These are phyloP conservation scores for Miichthys miiuy DNA, from an alignment of 2,797 vertebrate genomes.

Conservation along the genomic window DNA sequence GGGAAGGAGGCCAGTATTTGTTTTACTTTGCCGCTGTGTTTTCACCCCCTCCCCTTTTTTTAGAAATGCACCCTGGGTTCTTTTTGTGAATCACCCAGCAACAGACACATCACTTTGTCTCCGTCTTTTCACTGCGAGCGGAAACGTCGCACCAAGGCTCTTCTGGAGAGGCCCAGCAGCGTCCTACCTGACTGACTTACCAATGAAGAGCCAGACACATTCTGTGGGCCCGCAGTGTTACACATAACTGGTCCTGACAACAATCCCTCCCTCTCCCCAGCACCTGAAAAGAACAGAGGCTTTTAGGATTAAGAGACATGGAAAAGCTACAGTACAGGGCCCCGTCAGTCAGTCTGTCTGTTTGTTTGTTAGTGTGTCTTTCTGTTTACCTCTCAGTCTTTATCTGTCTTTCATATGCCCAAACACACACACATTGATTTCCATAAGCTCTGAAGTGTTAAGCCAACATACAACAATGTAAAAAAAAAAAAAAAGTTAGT, in stretches of 20 bases:
- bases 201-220: conserved; percentile 83
- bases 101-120: conserved; percentile 86
- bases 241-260: conserved; percentile 84
- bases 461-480: conserved; percentile 37
- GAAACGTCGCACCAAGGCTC: conserved; percentile 80
- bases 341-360: conserved; percentile 40
- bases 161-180: conserved; percentile 80
- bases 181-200: conserved; percentile 87
- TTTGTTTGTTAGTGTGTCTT: conserved; percentile 35
- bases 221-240: conserved; percentile 75
- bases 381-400: conserved; percentile 35
- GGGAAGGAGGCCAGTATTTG: conserved; percentile 82
- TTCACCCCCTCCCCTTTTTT: conserved; percentile 70
- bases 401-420: conserved; percentile 38
- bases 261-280: conserved; percentile 74
- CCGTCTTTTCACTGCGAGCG: conserved; percentile 81
- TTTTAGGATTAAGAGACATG: conserved; percentile 63
- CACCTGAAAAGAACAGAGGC: conserved; percentile 65
- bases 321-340: conserved; percentile 46
- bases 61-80: conserved; percentile 82
- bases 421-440: conserved; percentile 48
- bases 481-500: conserved; percentile 9
- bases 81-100: conserved; percentile 84
- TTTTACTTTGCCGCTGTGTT: conserved; percentile 81
- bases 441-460: conserved; percentile 42